Evolutionary conservation across 1,140 invertebrate genomes (phyloP), one percentile per base, ranked within the genome.

Genomic region (Phthorimaea operculella): DNA sequence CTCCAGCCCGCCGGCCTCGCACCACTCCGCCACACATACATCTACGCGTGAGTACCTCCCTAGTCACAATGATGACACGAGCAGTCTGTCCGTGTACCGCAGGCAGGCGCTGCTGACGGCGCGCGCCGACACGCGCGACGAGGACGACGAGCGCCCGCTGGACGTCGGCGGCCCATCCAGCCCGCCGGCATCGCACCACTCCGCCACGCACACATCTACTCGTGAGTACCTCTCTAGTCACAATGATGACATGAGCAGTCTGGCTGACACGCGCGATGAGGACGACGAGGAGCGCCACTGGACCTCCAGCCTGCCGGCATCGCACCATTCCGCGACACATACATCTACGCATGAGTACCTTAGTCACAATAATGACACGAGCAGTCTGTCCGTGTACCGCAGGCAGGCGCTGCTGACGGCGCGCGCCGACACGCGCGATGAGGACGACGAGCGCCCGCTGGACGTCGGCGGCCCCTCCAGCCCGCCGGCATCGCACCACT

Each of bases 111-210:
- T 95, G 74, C 89, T 95, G 79, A 93, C 92, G 72, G 72, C 76
- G 74, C 74, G 72, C 36, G 63, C 79, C 48, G 76, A 83, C 82
- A 62, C 87, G 78, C 56, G 87, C 59, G 70, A 88, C 78, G 91
- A 93, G 65, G 90, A 93, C 68, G 94, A 96, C 34, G 94, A 97
- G 72, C 92, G 94, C 67, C 90, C 94, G 21, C 86, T 97, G 63
- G 94, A 96, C 76, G 95, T 96, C 1, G 95, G 96, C 0, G 94
- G 94, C 0, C 94, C 94, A n/a, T 91, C 93, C 62, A 92, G 91
- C 66, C 92, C 92, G 0, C 88, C 92, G 28, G 89, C 92, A 10
- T 87, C 88, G 6, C 72, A 70, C 47, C 72, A 70, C 42, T 51
- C 72, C 44, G 74, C 76, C 33, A 78, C 76, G n/a, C 80, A 86